Percentiles rank a stretch among this genome's conserved stretches.
Evolutionary conservation across 2,888 invertebrate genomes (phyloP).

Genomic region (Brachynemurus nebulosus): DNA sequence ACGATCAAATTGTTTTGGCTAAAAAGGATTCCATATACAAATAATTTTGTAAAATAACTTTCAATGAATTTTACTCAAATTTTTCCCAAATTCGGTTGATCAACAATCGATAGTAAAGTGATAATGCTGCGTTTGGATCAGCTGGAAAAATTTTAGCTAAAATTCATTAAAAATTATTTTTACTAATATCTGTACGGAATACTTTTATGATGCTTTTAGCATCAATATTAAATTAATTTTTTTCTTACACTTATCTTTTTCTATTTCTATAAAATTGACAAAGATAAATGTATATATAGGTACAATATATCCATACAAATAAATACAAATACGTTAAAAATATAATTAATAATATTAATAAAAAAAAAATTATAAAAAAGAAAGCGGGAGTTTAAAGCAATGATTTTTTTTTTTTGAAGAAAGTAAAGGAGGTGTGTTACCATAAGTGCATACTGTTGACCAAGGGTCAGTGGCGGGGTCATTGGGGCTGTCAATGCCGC

Average conservation of each 20-base stretch:
- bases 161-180: too few species aligned
- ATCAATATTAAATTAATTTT: too few species aligned
- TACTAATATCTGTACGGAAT: conserved; percentile 1
- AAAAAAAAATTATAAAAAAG: not conserved
- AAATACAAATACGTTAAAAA: not conserved
- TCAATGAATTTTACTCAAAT: too few species aligned
- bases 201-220: too few species aligned
- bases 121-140: too few species aligned
- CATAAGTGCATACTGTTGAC: conserved; percentile 34
- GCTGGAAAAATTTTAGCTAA: too few species aligned
- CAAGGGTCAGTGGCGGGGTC: conserved; percentile 28
- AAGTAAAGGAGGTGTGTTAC: conserved; percentile 25
- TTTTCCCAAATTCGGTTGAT: too few species aligned
- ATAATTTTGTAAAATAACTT: not conserved
- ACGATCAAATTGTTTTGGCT: not conserved
- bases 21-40: not conserved
- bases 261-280: not conserved
- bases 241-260: too few species aligned
- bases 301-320: not conserved
- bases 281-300: not conserved
- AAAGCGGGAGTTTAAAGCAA: not conserved
- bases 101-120: too few species aligned
- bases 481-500: conserved; percentile 33
- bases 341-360: not conserved
- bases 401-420: conserved; percentile 2